Evolutionary conservation across 2,797 vertebrate species (phyloP).

Genomic region (Acropternis orthonyx): DNA sequence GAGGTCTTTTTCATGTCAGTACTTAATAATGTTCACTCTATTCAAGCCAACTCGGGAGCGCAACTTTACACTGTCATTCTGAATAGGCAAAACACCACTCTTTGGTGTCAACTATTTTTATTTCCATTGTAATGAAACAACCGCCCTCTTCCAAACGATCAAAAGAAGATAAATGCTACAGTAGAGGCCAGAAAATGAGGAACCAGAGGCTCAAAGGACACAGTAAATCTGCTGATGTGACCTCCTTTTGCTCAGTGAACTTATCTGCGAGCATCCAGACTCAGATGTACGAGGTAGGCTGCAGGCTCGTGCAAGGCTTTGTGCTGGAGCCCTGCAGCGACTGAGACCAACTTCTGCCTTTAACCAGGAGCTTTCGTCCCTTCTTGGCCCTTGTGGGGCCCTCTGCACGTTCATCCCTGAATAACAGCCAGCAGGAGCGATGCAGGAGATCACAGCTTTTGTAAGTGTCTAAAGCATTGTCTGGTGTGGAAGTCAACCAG

Average conservation of each 20-base stretch:
- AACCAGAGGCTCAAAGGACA: neutral
- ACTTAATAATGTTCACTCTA: neutral
- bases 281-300: neutral
- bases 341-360: neutral
- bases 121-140: constrained; percentile 37
- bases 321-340: neutral
- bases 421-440: neutral
- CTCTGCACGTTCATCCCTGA: neutral
- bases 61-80: neutral
- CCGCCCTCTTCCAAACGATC: neutral
- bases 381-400: neutral
- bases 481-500: neutral
- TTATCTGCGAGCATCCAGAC: neutral
- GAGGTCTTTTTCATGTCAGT: constrained; percentile 37
- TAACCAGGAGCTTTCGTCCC: neutral
- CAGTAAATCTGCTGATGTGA: neutral
- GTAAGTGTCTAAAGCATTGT: neutral
- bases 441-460: neutral
- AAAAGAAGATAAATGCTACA: neutral
- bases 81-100: neutral
- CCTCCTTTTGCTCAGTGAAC: constrained; percentile 11
- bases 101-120: constrained; percentile 13
- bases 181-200: neutral
- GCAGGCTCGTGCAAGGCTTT: neutral
- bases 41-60: neutral